Percentiles rank a stretch among this genome's conserved stretches.
Conservation (phyloP, 2,113 vertebrate species). For the Cinclus mexicanus region DNA sequence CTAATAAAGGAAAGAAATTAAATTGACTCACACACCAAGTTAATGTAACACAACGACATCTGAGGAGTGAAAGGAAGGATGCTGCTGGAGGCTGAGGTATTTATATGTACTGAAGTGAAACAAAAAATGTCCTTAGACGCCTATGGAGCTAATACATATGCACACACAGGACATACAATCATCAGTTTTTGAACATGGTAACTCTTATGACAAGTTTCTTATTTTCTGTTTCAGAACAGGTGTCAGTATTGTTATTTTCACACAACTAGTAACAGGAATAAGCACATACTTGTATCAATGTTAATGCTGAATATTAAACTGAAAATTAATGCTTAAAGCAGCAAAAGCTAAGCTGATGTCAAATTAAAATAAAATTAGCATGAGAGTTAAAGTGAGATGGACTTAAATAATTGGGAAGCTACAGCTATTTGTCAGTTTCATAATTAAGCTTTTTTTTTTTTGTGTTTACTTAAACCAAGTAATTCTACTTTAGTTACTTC, state of each 20-base stretch:
- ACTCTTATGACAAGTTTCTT: neutral
- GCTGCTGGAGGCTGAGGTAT: neutral
- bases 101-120: neutral
- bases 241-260: constrained; percentile 60
- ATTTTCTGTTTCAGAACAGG: neutral
- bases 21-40: neutral
- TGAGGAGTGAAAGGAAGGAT: neutral
- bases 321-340: constrained; percentile 62
- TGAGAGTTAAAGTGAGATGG: constrained; percentile 53
- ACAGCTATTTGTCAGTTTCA: neutral
- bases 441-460: neutral
- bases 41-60: neutral
- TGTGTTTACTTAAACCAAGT: neutral
- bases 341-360: constrained; percentile 49
- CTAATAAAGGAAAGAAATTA: neutral
- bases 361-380: constrained; percentile 66
- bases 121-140: neutral
- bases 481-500: neutral
- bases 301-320: constrained; percentile 63
- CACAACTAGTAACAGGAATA: constrained; percentile 23
- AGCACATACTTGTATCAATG: constrained; percentile 12
- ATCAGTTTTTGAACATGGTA: neutral
- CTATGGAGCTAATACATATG: neutral
- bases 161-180: neutral
- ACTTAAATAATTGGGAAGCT: constrained; percentile 14